Conservation (phyloP, 2,888 invertebrate species). For the Dascillus cervinus region DNA sequence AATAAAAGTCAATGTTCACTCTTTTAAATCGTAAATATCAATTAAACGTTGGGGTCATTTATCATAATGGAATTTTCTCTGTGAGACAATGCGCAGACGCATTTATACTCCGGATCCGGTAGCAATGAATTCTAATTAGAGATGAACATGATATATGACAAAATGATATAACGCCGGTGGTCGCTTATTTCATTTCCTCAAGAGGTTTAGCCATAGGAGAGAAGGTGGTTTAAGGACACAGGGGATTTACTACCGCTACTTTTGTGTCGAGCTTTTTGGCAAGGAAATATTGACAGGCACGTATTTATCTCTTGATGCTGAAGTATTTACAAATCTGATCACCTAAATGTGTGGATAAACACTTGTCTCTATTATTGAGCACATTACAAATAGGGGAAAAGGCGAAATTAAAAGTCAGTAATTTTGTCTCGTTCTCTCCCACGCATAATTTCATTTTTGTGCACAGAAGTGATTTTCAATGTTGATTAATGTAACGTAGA, state of each 20-base stretch:
- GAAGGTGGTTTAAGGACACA: not conserved
- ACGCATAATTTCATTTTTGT: no score
- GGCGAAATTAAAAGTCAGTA: no score
- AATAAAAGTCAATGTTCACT: slow-evolving; percentile 13
- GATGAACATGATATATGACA: slow-evolving; percentile 19
- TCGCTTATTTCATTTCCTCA: slow-evolving; percentile 16
- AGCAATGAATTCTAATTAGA: slow-evolving; percentile 22
- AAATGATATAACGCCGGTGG: slow-evolving; percentile 17
- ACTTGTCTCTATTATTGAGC: no score
- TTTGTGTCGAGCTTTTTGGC: no score
- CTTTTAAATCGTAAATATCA: slow-evolving; percentile 19
- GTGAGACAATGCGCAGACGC: slow-evolving; percentile 14
- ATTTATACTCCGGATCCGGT: slow-evolving; percentile 13
- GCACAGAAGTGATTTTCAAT: no score
- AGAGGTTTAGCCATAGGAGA: slow-evolving; percentile 5
- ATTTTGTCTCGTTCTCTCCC: no score
- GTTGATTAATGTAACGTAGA: no score
- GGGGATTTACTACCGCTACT: not conserved
- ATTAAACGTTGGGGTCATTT: slow-evolving; percentile 20
- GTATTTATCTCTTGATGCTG: no score
- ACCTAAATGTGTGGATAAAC: no score
- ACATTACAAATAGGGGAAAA: no score
- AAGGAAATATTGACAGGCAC: no score
- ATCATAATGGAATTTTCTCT: slow-evolving; percentile 15
- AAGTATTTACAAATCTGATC: no score